These are phyloP conservation scores for Micromesistius poutassou DNA, from an alignment of 2,797 vertebrate genomes.

Conservation along the genomic window DNA sequence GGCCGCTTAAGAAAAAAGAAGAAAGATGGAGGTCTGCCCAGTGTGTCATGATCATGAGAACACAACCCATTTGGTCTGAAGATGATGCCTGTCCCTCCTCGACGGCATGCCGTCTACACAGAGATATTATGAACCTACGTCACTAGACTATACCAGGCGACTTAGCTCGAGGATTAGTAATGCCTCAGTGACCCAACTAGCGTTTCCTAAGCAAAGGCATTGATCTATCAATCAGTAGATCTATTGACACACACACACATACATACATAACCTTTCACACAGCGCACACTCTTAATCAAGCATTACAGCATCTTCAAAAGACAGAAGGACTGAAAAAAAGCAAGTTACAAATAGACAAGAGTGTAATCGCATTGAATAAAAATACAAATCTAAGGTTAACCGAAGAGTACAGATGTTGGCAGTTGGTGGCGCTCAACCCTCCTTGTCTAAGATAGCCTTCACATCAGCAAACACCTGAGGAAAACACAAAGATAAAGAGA, in stretches of 20 bases:
- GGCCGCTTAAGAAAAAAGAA: neutral
- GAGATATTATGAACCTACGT: neutral
- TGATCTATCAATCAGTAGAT: neutral
- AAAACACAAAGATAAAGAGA: slow-evolving; percentile 27
- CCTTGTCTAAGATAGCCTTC: slow-evolving; percentile 85
- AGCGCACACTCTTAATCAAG: slow-evolving; percentile 42
- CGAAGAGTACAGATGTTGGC: slow-evolving; percentile 38
- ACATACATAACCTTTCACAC: slow-evolving; percentile 25
- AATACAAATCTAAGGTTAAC: slow-evolving; percentile 52
- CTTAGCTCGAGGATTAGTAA: neutral
- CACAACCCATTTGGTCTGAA: neutral
- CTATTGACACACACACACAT: slow-evolving; percentile 1
- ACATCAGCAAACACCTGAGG: slow-evolving; percentile 91
- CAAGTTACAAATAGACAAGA: slow-evolving; percentile 48
- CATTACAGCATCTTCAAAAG: neutral
- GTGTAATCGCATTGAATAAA: slow-evolving; percentile 45
- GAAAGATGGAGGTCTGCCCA: neutral
- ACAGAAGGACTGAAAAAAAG: slow-evolving; percentile 53
- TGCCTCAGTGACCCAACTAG: neutral
- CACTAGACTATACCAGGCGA: neutral
- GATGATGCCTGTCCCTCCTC: neutral
- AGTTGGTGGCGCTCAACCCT: slow-evolving; percentile 72
- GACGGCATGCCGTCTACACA: neutral
- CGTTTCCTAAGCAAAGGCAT: neutral
- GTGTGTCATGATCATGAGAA: neutral